Conservation (phyloP, 2,888 invertebrate genomes). For the Chymomyza caudatula region DNA sequence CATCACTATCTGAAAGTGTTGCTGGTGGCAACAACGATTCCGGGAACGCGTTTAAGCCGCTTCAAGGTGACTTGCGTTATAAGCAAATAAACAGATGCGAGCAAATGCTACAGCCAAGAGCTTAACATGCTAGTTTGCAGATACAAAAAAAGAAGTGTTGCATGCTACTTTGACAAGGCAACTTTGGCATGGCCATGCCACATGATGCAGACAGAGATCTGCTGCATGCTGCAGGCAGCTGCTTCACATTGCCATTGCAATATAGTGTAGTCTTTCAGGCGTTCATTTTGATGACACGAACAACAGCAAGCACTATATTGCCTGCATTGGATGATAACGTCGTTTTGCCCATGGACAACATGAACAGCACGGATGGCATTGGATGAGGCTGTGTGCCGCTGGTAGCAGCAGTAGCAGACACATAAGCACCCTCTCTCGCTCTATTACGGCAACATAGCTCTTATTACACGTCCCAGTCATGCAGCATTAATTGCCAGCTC, state of each 20-base stretch:
- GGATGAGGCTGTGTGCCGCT: background rate
- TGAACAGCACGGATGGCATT: background rate
- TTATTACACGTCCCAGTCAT: background rate
- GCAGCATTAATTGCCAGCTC: conserved; percentile 3
- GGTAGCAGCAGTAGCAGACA: background rate
- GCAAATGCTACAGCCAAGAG: conserved; percentile 22
- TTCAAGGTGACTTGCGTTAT: conserved; percentile 26
- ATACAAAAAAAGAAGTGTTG: conserved; percentile 48
- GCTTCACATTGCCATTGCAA: conserved; percentile 59
- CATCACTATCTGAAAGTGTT: conserved; percentile 40
- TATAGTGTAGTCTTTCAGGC: conserved; percentile 59
- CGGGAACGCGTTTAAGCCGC: conserved; percentile 30
- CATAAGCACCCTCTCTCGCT: background rate
- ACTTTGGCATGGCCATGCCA: conserved; percentile 13
- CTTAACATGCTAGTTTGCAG: conserved; percentile 16
- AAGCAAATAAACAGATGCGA: conserved; percentile 52
- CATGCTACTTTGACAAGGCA: conserved; percentile 36
- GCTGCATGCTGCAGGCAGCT: background rate
- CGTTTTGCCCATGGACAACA: conserved; percentile 43
- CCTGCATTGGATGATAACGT: conserved; percentile 14
- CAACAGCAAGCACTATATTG: conserved; percentile 7
- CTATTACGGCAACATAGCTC: background rate
- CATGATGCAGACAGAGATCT: background rate
- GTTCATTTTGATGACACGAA: conserved; percentile 57
- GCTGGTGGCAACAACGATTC: conserved; percentile 38